Evolutionary conservation across 2,888 invertebrate species (phyloP).

Genomic region (Perdita meconis): DNA sequence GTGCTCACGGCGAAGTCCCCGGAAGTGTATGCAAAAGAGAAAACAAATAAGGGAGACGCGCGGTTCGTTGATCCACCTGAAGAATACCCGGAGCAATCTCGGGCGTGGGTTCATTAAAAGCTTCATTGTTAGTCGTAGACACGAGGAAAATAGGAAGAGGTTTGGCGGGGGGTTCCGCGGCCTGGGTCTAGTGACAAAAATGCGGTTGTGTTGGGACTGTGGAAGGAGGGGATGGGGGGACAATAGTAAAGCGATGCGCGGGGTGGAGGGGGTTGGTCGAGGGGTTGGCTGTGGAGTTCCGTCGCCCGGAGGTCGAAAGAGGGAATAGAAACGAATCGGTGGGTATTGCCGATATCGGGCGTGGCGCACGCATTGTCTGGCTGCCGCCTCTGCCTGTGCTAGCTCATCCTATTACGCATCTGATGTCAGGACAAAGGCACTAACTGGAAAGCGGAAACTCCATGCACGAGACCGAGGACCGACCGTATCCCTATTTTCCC

Average conservation of each 20-base stretch:
- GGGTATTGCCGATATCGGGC: constrained; percentile 67
- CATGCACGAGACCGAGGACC: constrained; percentile 45
- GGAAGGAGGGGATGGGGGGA: constrained; percentile 3
- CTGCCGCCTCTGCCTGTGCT: constrained; percentile 40
- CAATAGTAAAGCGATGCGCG: constrained; percentile 42
- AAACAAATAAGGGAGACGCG: not conserved
- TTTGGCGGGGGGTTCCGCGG: not conserved
- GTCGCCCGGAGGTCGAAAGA: constrained; percentile 53
- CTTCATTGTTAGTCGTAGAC: constrained; percentile 56
- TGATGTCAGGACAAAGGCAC: constrained; percentile 65
- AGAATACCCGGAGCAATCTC: constrained; percentile 31
- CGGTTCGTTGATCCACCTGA: constrained; percentile 7
- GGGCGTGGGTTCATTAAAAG: constrained; percentile 52
- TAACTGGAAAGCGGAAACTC: constrained; percentile 63
- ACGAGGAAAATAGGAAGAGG: constrained; percentile 19
- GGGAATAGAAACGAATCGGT: constrained; percentile 57
- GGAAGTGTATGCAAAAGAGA: not conserved
- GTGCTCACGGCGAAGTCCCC: not conserved
- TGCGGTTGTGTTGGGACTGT: constrained; percentile 22
- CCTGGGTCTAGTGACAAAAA: constrained; percentile 42
- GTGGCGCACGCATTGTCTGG: constrained; percentile 65
- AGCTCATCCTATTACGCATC: constrained; percentile 68
- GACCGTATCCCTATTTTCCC: constrained; percentile 43
- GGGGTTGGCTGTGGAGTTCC: constrained; percentile 37
- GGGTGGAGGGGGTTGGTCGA: constrained; percentile 26